A percentile compares a stretch with the other conserved stretches of the same genome.
phyloP scores from a whole-genome alignment of 2,888 invertebrate genomes.

The Prosapia bicincta region DNA sequence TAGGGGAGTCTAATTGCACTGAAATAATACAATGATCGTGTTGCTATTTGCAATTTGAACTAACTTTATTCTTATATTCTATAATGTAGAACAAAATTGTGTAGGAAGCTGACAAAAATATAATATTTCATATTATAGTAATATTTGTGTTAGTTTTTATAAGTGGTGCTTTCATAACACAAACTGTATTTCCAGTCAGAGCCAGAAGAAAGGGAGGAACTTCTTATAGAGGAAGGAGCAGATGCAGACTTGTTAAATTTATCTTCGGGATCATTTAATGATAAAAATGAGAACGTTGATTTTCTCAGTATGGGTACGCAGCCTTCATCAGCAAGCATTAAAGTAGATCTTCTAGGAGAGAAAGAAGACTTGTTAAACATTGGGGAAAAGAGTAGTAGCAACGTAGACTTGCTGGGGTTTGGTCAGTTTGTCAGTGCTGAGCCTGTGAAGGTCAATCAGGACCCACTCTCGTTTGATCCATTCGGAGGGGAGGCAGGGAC shows the following conservation, averaged over 20 bases:
- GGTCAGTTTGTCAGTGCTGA: conserved; percentile 44
- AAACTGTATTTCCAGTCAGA: conserved; percentile 9
- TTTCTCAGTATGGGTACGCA: conserved; percentile 49
- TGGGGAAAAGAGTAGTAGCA: conserved; percentile 42
- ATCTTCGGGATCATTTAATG: conserved; percentile 1
- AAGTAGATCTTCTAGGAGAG: conserved; percentile 13
- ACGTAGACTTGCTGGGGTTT: conserved; percentile 58
- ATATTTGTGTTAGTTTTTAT: too few relatives aligned
- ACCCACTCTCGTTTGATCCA: conserved; percentile 7
- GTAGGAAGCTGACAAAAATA: too few relatives aligned
- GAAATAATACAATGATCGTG: too few relatives aligned
- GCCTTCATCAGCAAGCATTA: not conserved
- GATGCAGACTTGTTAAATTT: conserved; percentile 26
- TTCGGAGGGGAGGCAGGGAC: conserved; percentile 12
- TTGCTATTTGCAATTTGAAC: too few relatives aligned
- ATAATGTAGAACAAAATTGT: too few relatives aligned
- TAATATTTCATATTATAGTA: too few relatives aligned
- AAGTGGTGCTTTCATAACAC: too few relatives aligned
- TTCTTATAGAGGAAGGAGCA: conserved; percentile 13
- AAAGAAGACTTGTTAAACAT: conserved; percentile 20
- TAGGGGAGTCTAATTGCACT: too few relatives aligned
- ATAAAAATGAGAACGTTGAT: conserved; percentile 50
- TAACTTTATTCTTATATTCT: too few relatives aligned
- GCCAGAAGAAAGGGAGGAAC: conserved; percentile 22
- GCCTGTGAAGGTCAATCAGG: not conserved